Conservation (phyloP, 2,888 invertebrate genomes). For the Ceraclea dissimilis region DNA sequence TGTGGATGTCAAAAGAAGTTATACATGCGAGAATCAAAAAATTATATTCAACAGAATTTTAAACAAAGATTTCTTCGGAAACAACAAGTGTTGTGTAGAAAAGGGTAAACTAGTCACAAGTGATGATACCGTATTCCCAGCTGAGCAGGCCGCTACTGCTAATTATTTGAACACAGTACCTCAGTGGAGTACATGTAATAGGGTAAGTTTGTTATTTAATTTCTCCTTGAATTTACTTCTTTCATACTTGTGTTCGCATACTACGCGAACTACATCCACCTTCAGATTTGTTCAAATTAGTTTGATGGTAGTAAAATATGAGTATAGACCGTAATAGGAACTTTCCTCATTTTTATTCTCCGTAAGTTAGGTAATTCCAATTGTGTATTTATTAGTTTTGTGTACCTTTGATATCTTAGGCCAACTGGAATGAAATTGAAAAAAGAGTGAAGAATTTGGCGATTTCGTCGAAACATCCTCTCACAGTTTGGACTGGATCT, state of each 20-base stretch:
- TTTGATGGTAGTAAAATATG: too few relatives aligned
- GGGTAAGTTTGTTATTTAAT: constrained; percentile 14
- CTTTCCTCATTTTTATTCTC: too few relatives aligned
- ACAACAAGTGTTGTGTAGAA: constrained; percentile 24
- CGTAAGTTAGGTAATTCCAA: too few relatives aligned
- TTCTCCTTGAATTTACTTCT: too few relatives aligned
- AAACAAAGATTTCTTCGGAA: constrained; percentile 23
- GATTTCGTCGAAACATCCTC: constrained; percentile 18
- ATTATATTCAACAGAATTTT: constrained; percentile 25
- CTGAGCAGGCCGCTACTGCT: constrained; percentile 24
- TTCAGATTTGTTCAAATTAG: too few relatives aligned
- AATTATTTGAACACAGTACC: constrained; percentile 26
- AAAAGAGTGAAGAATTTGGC: constrained; percentile 23
- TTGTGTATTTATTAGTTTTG: too few relatives aligned
- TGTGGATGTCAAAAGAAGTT: constrained; percentile 17
- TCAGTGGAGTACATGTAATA: constrained; percentile 27
- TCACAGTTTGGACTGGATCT: constrained; percentile 25
- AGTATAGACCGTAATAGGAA: too few relatives aligned
- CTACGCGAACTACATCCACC: too few relatives aligned
- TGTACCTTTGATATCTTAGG: constrained; percentile 12
- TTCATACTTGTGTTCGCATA: too few relatives aligned
- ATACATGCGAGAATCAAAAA: constrained; percentile 20
- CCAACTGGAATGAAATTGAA: constrained; percentile 25
- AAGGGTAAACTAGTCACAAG: constrained; percentile 23
- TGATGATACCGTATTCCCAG: constrained; percentile 20